Base-by-base conservation (phyloP, 2,888 invertebrate species). In the Xylota segnis region DNA sequence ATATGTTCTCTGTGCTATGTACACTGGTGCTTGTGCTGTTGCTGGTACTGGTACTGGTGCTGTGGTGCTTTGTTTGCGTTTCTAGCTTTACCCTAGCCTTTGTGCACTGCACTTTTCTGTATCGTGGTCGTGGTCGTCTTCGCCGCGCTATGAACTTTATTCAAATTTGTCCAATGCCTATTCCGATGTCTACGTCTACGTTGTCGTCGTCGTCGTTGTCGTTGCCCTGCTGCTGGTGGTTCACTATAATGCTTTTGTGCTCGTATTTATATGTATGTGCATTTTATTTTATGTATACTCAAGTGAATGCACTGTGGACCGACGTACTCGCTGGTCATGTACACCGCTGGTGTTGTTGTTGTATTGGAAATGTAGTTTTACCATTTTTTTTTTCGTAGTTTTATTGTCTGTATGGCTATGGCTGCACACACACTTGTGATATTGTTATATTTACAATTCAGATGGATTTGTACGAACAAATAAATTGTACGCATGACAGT, bases 241-340 rank as follows among this genome's bases (percentile, higher is more conserved):
- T 74, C 74, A 75, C 71, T 81, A 70, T 84, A 59, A 59, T 40
- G 79, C 70, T 79, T 79, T 61, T 78, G 56, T n/a, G n/a, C n/a
- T n/a, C n/a, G n/a, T 83, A 47, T 79, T 79, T 74, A 65, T 43
- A 16, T 71, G 66, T 78, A 68, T 74, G 72, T 74, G 61, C 74
- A 83, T 74, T 79, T 70, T 68, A 68, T 68, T 79, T 66, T 74
- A 56, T 74, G 75, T 75, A 65, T 68, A 74, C 68, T 18, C 70
- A 81, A 84, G 84, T 84, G 84, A 84, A 75, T 84, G 84, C 81
- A 84, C 81, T 84, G 70, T 76, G 43, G 75, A 81, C 58, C 65
- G 79, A 70, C 61, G 45, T 76, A 56, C 63, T 66, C 66, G 61
- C 61, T 70, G 61, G 72, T 79, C 79, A 68, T 79, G 74, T 79